Conservation (phyloP, 2,113 vertebrate genomes). For the Plotosus lineatus region DNA sequence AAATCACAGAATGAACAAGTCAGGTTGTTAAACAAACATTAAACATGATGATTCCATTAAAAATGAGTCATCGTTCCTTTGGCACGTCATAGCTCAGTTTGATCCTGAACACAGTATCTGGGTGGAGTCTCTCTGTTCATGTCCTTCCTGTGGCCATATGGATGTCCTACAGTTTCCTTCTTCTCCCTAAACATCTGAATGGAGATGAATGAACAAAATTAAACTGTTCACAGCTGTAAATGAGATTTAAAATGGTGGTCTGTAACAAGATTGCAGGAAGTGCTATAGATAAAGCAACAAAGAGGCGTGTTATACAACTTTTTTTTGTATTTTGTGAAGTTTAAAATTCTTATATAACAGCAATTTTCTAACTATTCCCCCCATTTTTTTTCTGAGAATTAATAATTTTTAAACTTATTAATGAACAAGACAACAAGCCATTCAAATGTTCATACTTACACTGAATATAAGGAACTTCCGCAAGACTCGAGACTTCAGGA, state of each 20-base stretch:
- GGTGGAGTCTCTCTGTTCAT: neutral
- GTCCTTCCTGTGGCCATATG: neutral
- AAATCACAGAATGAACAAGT: neutral
- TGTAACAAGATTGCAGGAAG: neutral
- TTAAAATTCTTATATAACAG: neutral
- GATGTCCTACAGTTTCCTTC: neutral
- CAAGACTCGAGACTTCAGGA: neutral
- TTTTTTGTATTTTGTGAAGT: neutral
- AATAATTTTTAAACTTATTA: neutral
- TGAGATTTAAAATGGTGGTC: neutral
- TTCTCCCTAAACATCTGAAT: no score
- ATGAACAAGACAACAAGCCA: neutral
- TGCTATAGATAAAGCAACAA: neutral
- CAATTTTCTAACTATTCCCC: neutral
- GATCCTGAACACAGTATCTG: no score
- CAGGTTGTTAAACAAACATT: neutral
- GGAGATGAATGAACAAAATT: neutral
- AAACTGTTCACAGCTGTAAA: neutral
- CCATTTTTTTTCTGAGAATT: no score
- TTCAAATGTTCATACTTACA: neutral
- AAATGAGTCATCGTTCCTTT: neutral
- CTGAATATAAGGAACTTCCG: neutral
- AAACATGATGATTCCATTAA: neutral
- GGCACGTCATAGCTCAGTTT: neutral
- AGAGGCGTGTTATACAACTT: neutral